Evolutionary conservation across 2,888 invertebrate genomes (phyloP), one percentile per base, ranked within the genome.

Genomic region (Nephrotoma guestfalica): DNA sequence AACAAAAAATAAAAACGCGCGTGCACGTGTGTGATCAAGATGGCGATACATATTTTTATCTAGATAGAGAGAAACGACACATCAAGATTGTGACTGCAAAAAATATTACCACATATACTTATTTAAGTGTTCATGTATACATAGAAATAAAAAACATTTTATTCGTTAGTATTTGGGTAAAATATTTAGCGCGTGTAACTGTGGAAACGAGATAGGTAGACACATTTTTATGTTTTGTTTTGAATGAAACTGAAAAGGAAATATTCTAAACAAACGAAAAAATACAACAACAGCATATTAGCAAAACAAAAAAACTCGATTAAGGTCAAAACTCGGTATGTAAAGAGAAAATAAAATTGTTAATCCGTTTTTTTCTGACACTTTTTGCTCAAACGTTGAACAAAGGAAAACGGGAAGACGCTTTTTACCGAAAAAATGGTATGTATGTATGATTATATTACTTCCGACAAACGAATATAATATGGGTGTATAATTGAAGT

Each of bases 141-240:
- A 71, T 71, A 71, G 9, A 71, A 30, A n/a, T 47, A 71, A 71
- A 15, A 18, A 71, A 71, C 9, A 30, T 7, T 71, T 71, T 71
- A 30, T 71, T 71, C 18, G 7, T 18, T 71, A 71, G 71, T 71
- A 30, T 71, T 71, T 71, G 71, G 30, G 7, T 18, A 30, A 11
- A 83, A 83, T 83, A 83, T 83, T 41, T 84, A 84, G 84, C 84
- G 41, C 84, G 84, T 84, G 84, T 84, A 42, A 84, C 84, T 84
- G 84, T 84, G 84, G 41, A 42, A 84, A 84, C 15, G 84, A 84
- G 42, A 84, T 42, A 83, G 84, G 42, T 41, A 84, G 84, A 71
- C 30, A 30, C 9, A 71, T 71, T 71, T 71, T 71, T 71, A 71
- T 71, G 71, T 71, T 71, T 71, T 71, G 71, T 71, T 71, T 71